Percentiles rank a stretch among this genome's conserved stretches.
Conservation (phyloP, 35 echinoderm and acorn worm genomes). For the Stichopus chloronotus region DNA sequence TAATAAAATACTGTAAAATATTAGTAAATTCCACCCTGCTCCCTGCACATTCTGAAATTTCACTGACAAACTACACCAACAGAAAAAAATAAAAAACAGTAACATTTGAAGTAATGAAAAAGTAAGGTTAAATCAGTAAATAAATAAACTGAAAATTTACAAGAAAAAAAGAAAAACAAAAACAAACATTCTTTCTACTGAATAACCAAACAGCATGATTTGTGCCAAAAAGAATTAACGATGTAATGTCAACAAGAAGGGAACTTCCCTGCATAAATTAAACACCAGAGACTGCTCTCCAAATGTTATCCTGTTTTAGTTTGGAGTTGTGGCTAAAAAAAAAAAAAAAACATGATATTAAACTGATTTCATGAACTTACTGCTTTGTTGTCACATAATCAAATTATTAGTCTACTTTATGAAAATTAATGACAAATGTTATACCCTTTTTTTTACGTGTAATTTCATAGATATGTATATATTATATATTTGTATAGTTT, state of each 20-base stretch:
- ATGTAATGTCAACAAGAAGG: neutral
- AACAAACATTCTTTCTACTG: slow-evolving; percentile 1
- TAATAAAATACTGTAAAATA: slow-evolving; percentile 14
- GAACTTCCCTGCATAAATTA: neutral
- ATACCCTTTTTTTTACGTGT: neutral
- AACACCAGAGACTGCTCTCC: too few species aligned
- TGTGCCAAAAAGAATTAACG: neutral
- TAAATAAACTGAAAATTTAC: neutral
- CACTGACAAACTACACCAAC: neutral
- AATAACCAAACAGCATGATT: neutral
- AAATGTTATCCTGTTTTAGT: too few species aligned
- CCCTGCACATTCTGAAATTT: neutral
- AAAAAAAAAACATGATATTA: too few species aligned
- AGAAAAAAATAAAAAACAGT: neutral
- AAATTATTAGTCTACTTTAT: neutral
- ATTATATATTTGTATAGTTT: neutral
- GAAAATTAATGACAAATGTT: neutral
- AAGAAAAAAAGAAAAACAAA: too few species aligned
- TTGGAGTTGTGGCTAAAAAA: too few species aligned
- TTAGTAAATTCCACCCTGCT: neutral
- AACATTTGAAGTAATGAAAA: neutral
- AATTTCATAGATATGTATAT: neutral
- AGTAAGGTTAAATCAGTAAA: neutral
- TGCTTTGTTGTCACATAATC: neutral
- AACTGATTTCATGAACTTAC: neutral